Evolutionary conservation across 2,797 vertebrate genomes (phyloP), one percentile per base, ranked within the genome.

Genomic region (Notamacropus eugenii): DNA sequence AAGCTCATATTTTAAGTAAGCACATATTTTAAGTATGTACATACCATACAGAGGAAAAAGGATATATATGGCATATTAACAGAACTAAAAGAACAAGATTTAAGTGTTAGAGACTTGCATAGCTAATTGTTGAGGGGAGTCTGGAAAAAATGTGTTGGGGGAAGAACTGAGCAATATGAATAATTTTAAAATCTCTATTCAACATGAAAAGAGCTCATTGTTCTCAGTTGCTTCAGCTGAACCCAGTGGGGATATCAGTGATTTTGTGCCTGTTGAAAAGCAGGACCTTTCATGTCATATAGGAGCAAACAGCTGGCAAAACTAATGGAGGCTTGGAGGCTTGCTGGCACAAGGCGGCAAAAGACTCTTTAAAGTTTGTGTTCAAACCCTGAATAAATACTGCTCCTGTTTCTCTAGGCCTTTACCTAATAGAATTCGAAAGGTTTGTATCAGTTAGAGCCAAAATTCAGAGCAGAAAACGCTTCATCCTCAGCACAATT

Each of bases 151-250:
- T 93, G 91, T 97, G 67, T 95, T 97, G 91, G 82, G 93, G 95
- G 91, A 94, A 91, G 92, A 95, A 95, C 67, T 95, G 97, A 95
- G 87, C 82, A 96, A 96, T 95, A 95, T 97, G 96, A 97, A 97
- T 97, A 97, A 96, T 94, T 97, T 96, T 95, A 55, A 96, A 95
- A 93, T 97, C 94, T 98, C 92, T 94, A 10, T 96, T 96, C 93
- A 92, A 96, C 95, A 95, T 95, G 93, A 95, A 97, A 97, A 96
- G 96, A 97, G 82, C 50, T 96, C 92, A 90, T 96, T 90, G 55
- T 97, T 97, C 95, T 95, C 46, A 46, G 93, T 94, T 96, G 95
- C 91, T 92, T 97, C 93, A 96, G 93, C 95, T 94, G 92, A 97
- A 93, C 82, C 97, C 94, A 91, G 6, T 92, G 97, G 96, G 94